Conservation (phyloP, 2,797 vertebrate species). For the Mormyrops boulengeri region DNA sequence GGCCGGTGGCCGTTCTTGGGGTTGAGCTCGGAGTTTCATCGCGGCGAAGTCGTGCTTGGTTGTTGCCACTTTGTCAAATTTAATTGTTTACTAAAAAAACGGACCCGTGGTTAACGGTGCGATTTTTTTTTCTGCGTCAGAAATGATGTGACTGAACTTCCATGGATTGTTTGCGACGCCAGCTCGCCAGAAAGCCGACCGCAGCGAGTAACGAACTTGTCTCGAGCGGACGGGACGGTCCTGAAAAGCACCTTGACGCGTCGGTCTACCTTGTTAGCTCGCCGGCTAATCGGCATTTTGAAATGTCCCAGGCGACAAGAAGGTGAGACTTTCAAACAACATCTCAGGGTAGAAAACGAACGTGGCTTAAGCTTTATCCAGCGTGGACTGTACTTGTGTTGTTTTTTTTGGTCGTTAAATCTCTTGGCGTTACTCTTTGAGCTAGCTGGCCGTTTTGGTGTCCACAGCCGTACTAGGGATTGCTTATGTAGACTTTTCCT, state of each 20-base stretch:
- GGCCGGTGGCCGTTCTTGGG: not conserved
- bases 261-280: not conserved
- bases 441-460: not conserved
- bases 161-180: not conserved
- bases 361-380: not conserved
- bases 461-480: not conserved
- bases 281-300: not conserved
- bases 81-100: not conserved
- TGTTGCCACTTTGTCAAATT: not conserved
- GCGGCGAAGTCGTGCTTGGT: not conserved
- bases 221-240: not conserved
- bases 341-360: not conserved
- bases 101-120: not conserved
- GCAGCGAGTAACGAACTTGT: not conserved
- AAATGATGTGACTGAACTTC: not conserved
- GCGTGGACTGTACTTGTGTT: not conserved
- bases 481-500: not conserved
- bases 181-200: not conserved
- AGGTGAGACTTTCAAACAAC: not conserved
- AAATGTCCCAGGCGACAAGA: not conserved
- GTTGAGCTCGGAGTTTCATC: not conserved
- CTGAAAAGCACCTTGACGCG: conserved; percentile 12
- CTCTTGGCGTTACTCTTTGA: not conserved
- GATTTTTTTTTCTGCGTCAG: not conserved
- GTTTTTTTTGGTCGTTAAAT: not conserved